A percentile compares a stretch with the other conserved stretches of the same genome.
Conservation (phyloP, 2,888 invertebrate species). For the Monoplex corrugatus region DNA sequence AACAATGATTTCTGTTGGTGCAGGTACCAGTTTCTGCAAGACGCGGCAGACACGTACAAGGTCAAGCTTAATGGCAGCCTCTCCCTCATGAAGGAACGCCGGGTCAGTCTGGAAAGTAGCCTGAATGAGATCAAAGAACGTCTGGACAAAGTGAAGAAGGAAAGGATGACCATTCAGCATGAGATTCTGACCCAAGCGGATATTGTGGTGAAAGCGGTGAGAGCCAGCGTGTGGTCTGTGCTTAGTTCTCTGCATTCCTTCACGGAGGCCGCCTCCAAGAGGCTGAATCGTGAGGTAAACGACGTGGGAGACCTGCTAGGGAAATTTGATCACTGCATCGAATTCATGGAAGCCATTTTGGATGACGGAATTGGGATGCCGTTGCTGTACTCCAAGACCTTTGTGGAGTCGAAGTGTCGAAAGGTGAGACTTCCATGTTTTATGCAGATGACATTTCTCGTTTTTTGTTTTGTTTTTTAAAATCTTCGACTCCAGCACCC, state of each 20-base stretch:
- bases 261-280: conserved; percentile 89
- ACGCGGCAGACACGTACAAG: conserved; percentile 87
- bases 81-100: conserved; percentile 87
- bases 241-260: conserved; percentile 89
- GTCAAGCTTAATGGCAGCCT: conserved; percentile 81
- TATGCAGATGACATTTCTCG: too few species aligned
- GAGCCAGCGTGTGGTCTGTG: conserved; percentile 54
- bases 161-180: conserved; percentile 84
- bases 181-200: conserved; percentile 57
- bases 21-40: conserved; percentile 91
- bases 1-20: too few species aligned
- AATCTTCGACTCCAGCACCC: too few species aligned
- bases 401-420: conserved; percentile 57
- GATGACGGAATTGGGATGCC: conserved; percentile 76
- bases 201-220: conserved; percentile 53
- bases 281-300: conserved; percentile 91
- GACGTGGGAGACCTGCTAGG: conserved; percentile 91
- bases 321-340: conserved; percentile 93
- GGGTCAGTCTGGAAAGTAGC: conserved; percentile 83
- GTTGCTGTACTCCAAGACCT: conserved; percentile 75
- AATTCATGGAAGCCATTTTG: conserved; percentile 90
- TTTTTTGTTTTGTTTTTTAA: too few species aligned
- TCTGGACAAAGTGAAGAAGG: conserved; percentile 87
- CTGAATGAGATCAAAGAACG: conserved; percentile 84
- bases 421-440: conserved; percentile 46